These are phyloP conservation scores for Rafetus swinhoei DNA, from an alignment of 2,113 vertebrate species.

Conservation along the genomic window DNA sequence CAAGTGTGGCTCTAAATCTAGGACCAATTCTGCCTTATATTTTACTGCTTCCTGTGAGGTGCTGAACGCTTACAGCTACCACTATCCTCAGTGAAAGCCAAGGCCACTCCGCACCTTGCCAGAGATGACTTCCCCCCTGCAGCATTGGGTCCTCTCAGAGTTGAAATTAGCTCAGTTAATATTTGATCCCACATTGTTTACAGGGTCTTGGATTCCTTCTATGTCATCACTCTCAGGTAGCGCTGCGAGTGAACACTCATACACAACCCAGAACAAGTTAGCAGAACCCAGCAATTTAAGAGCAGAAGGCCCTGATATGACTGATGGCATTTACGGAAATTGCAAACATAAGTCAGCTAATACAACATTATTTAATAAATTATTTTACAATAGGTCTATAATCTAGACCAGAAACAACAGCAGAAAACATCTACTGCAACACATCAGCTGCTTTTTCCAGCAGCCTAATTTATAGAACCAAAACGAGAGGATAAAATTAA, in stretches of 20 bases:
- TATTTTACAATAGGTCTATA: constrained; percentile 3
- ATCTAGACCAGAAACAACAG: constrained; percentile 50
- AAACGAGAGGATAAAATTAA: constrained; percentile 27
- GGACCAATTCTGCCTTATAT: background rate
- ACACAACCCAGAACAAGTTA: constrained; percentile 16
- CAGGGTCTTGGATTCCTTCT: background rate
- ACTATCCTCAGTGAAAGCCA: background rate
- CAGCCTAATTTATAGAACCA: constrained; percentile 6
- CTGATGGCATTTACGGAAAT: constrained; percentile 37
- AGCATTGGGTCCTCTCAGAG: background rate
- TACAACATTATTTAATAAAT: background rate
- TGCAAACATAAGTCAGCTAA: constrained; percentile 53
- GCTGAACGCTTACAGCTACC: background rate
- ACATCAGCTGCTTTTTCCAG: background rate
- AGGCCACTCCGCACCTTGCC: background rate
- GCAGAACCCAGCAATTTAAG: constrained; percentile 32
- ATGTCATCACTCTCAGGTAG: background rate
- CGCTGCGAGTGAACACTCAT: background rate
- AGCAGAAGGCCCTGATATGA: constrained; percentile 13
- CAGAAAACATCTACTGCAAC: constrained; percentile 8
- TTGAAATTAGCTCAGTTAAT: background rate
- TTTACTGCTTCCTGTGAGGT: background rate
- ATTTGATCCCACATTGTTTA: background rate
- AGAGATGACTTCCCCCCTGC: background rate
- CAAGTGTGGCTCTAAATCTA: background rate